Evolutionary conservation across 1,140 invertebrate species (phyloP).

Genomic region (Wiebesia pumilae): DNA sequence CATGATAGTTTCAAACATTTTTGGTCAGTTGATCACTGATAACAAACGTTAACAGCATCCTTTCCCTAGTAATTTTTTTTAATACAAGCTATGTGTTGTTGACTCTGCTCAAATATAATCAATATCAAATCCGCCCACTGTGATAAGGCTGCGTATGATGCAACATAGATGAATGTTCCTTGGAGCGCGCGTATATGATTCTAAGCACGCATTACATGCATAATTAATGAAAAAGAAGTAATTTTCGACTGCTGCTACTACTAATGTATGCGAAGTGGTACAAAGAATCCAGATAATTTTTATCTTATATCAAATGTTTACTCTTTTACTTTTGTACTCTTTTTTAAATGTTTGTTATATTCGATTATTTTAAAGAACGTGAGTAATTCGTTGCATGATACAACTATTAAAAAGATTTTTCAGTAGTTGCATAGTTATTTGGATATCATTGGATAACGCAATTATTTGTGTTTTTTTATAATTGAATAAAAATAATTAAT

Average conservation of each 20-base stretch:
- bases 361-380: background rate
- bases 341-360: background rate
- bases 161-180: constrained; percentile 32
- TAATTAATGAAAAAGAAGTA: background rate
- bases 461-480: too few relatives aligned
- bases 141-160: constrained; percentile 38
- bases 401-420: background rate
- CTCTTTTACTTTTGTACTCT: background rate
- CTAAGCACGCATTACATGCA: background rate
- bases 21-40: background rate
- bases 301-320: background rate
- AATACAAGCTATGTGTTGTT: background rate
- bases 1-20: background rate
- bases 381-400: background rate
- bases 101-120: constrained; percentile 18
- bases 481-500: too few relatives aligned
- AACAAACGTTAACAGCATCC: background rate
- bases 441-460: too few relatives aligned
- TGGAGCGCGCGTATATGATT: background rate
- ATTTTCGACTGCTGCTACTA: background rate
- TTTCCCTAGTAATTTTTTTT: background rate
- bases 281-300: background rate
- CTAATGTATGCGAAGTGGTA: too few relatives aligned
- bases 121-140: constrained; percentile 37
- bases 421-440: background rate